Conservation (phyloP, 2,113 vertebrate genomes). For the Danionella cerebrum region DNA sequence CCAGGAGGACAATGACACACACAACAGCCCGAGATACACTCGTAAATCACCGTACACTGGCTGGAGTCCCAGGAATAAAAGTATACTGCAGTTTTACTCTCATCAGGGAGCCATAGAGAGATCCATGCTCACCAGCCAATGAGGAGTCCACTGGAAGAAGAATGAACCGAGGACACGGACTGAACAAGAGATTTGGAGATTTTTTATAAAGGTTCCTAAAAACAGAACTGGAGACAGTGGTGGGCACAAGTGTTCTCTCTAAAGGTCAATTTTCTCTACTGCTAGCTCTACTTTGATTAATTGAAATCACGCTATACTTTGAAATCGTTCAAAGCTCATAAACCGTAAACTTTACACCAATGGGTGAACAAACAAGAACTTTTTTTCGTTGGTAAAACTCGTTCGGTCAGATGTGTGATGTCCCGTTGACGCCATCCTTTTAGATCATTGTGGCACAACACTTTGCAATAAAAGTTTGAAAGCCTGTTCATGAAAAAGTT, state of each 20-base stretch:
- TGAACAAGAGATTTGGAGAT: neutral
- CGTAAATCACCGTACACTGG: conserved; percentile 38
- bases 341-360: too few species aligned
- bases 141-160: neutral
- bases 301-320: too few species aligned
- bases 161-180: neutral
- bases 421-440: too few species aligned
- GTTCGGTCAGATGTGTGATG: too few species aligned
- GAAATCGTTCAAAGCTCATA: too few species aligned
- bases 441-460: too few species aligned
- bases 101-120: neutral
- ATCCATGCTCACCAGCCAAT: neutral
- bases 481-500: too few species aligned
- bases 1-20: conserved; percentile 47
- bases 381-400: too few species aligned
- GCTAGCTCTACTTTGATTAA: too few species aligned
- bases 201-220: too few species aligned
- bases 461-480: too few species aligned
- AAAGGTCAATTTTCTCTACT: neutral
- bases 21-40: conserved; percentile 45
- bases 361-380: too few species aligned
- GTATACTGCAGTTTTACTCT: neutral
- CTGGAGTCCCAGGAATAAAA: conserved; percentile 3
- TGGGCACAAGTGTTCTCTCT: neutral
- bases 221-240: neutral